Evolutionary conservation across 2,888 invertebrate species (phyloP).

Genomic region (Nymphalis urticae): DNA sequence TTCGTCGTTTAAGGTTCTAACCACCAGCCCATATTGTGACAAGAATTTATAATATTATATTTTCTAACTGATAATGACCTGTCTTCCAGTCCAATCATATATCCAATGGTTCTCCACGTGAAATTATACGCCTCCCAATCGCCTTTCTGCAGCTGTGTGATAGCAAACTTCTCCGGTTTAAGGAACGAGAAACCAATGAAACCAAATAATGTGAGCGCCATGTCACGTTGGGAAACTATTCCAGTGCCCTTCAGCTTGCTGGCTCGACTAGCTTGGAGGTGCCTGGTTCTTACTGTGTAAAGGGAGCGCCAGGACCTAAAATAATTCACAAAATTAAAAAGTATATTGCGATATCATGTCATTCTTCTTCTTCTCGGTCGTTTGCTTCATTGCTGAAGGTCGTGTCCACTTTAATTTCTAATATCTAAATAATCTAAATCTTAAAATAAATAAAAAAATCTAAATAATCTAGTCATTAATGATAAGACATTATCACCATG

Average conservation of each 20-base stretch:
- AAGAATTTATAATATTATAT: too few species aligned
- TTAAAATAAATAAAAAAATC: too few species aligned
- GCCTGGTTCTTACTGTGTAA: conserved; percentile 82
- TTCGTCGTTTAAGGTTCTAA: too few species aligned
- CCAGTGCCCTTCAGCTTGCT: conserved; percentile 59
- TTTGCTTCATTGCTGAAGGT: too few species aligned
- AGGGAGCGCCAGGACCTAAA: conserved; percentile 83
- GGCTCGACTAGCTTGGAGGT: conserved; percentile 80
- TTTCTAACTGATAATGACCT: conserved; percentile 61
- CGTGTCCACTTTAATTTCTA: too few species aligned
- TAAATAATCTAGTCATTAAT: too few species aligned
- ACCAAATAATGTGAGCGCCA: conserved; percentile 90
- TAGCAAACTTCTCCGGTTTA: conserved; percentile 82
- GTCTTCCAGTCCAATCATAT: conserved; percentile 88
- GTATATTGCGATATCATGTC: not conserved
- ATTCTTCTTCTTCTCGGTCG: too few species aligned
- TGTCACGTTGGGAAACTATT: conserved; percentile 87
- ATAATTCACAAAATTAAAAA: not conserved
- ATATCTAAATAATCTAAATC: too few species aligned
- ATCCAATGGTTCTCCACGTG: conserved; percentile 89
- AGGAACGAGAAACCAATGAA: conserved; percentile 87
- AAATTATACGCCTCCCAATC: conserved; percentile 87
- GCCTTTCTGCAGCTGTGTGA: conserved; percentile 75
- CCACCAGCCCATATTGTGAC: too few species aligned
- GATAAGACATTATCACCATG: too few species aligned